Conservation (phyloP, 2,888 invertebrate genomes). For the Stegophylla sp. region DNA sequence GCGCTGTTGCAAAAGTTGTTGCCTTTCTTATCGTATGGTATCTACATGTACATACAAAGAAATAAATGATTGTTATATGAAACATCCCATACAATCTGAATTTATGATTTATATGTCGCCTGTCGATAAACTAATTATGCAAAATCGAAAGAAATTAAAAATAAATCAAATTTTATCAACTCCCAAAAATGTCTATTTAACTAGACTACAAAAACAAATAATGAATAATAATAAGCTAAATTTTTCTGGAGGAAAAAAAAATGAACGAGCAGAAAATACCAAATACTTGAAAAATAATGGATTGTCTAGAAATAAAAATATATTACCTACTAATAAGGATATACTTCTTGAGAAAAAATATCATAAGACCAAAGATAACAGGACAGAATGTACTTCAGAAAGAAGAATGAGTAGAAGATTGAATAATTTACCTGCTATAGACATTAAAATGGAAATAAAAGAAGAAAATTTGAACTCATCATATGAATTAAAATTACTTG, state of each 20-base stretch:
- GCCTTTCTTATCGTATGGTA: neutral
- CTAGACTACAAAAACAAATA: neutral
- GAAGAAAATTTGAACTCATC: neutral
- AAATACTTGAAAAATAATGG: neutral
- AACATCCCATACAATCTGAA: neutral
- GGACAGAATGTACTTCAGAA: neutral
- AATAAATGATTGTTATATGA: neutral
- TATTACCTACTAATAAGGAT: neutral
- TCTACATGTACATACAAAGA: neutral
- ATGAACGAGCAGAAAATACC: neutral
- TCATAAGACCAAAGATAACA: neutral
- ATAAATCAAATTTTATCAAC: neutral
- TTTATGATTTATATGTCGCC: neutral
- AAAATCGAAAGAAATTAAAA: constrained; percentile 16
- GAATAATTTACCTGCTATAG: neutral
- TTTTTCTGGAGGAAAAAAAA: neutral
- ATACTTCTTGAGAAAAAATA: neutral
- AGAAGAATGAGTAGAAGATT: constrained; percentile 1
- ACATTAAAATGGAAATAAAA: constrained; percentile 2
- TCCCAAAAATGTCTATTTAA: neutral
- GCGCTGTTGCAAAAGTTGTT: neutral
- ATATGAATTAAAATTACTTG: neutral
- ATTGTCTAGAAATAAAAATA: neutral
- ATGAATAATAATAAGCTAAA: neutral
- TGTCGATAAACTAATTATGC: constrained; percentile 10